Evolutionary conservation across 2,113 vertebrate genomes (phyloP).

Genomic region (Regulus satrapa): DNA sequence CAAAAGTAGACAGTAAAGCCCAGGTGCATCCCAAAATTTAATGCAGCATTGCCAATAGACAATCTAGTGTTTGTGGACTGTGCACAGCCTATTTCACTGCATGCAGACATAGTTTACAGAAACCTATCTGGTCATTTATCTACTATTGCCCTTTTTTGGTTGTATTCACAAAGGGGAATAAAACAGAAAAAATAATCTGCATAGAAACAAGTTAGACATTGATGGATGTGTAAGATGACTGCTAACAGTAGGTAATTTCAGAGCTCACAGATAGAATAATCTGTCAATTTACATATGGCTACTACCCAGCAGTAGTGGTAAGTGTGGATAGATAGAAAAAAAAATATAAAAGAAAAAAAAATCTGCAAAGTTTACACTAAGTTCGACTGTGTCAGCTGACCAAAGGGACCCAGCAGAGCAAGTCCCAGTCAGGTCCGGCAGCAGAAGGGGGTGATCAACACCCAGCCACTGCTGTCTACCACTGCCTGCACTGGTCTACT

Average conservation of each 20-base stretch:
- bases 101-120: neutral
- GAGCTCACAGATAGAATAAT: neutral
- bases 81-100: neutral
- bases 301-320: neutral
- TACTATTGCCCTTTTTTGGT: neutral
- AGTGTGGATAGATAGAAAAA: neutral
- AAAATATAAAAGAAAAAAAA: neutral
- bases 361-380: neutral
- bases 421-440: neutral
- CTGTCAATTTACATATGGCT: neutral
- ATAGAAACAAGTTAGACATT: neutral
- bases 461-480: neutral
- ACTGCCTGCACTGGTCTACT: accelerated
- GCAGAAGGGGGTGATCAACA: neutral
- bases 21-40: neutral
- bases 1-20: neutral
- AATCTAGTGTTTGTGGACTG: neutral
- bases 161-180: neutral
- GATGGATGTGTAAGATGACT: neutral
- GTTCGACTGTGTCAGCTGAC: accelerated
- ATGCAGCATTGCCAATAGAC: neutral
- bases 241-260: neutral
- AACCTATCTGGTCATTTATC: neutral
- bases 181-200: neutral
- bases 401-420: neutral